Evolutionary conservation across 2,113 vertebrate genomes (phyloP).

Genomic region (Clarias magur): DNA sequence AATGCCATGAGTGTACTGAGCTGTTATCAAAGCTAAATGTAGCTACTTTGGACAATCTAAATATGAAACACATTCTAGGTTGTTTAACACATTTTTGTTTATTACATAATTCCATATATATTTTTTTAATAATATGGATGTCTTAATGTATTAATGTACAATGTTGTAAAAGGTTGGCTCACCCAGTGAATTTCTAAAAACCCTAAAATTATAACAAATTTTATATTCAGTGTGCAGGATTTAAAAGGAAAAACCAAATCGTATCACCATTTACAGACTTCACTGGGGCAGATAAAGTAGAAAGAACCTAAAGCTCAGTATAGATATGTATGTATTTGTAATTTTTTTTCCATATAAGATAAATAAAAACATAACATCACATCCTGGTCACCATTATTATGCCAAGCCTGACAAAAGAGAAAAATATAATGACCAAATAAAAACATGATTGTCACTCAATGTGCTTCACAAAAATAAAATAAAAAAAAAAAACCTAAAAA

Average conservation of each 20-base stretch:
- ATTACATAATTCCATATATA: too few relatives aligned
- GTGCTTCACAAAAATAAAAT: conserved; percentile 59
- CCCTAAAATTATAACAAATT: neutral
- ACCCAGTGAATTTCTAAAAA: neutral
- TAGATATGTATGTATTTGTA: conserved; percentile 62
- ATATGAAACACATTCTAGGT: too few relatives aligned
- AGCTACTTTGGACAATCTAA: too few relatives aligned
- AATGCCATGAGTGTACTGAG: too few relatives aligned
- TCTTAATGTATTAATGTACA: too few relatives aligned
- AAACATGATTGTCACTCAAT: conserved; percentile 65
- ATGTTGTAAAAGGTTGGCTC: neutral
- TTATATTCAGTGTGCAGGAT: neutral
- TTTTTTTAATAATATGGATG: too few relatives aligned
- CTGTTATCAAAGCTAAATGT: too few relatives aligned
- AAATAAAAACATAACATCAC: conserved; percentile 65
- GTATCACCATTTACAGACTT: neutral
- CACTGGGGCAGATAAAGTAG: neutral
- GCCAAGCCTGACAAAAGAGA: conserved; percentile 52
- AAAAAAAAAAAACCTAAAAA: neutral
- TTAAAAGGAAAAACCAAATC: neutral
- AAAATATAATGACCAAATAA: conserved; percentile 59
- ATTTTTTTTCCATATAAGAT: conserved; percentile 62
- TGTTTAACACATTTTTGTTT: too few relatives aligned
- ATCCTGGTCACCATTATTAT: conserved; percentile 62
- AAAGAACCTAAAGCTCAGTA: conserved; percentile 20